Evolutionary conservation across 1,140 invertebrate species (phyloP).

Genomic region (Tetragnatha versicolor): DNA sequence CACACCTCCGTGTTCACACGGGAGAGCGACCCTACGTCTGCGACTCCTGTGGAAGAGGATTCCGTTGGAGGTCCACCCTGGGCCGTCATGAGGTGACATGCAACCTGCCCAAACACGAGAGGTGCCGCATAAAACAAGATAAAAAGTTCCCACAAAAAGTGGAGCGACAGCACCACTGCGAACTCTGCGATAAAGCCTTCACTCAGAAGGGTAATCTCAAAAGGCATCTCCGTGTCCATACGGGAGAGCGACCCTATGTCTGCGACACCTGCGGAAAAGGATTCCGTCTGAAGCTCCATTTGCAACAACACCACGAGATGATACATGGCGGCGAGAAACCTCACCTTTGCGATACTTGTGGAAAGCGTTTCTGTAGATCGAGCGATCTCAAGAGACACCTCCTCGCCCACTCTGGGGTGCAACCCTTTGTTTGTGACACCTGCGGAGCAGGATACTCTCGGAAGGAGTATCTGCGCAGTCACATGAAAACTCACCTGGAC

Average conservation of each 20-base stretch:
- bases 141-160: no score
- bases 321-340: not conserved
- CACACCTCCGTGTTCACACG: no score
- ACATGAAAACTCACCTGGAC: no score
- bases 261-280: not conserved
- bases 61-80: no score
- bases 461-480: no score
- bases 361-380: not conserved
- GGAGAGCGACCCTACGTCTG: no score
- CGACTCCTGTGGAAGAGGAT: no score
- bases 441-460: no score
- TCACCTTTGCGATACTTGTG: not conserved
- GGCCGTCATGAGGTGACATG: no score
- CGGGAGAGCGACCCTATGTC: not conserved
- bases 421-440: no score
- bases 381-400: not conserved
- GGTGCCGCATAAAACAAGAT: no score
- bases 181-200: not conserved
- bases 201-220: not conserved
- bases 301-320: not conserved
- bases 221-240: not conserved
- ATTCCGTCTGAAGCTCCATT: not conserved
- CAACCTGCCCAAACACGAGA: no score
- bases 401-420: not conserved
- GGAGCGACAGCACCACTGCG: not conserved